Conservation (phyloP, 1,140 invertebrate genomes). For the Papilio polytes region DNA sequence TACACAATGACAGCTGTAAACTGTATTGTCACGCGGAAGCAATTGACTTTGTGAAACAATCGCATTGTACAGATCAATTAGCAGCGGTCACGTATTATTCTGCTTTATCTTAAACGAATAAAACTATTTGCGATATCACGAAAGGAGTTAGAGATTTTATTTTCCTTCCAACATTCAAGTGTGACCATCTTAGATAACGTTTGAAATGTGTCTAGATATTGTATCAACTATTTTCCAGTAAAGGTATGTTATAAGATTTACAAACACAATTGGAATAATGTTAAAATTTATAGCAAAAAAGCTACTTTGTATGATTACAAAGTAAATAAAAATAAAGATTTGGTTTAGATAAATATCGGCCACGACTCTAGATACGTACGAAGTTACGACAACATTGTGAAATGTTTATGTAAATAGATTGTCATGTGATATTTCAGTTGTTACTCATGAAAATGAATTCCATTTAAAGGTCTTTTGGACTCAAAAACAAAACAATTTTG, state of each 20-base stretch:
- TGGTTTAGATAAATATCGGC: neutral
- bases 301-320: neutral
- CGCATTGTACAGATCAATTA: slow-evolving; percentile 32
- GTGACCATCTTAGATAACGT: slow-evolving; percentile 36
- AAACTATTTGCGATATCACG: neutral
- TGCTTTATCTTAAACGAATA: slow-evolving; percentile 18
- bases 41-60: slow-evolving; percentile 29
- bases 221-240: slow-evolving; percentile 4
- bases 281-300: neutral
- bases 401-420: neutral
- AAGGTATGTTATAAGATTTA: neutral
- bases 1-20: slow-evolving; percentile 28
- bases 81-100: slow-evolving; percentile 10
- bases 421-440: slow-evolving; percentile 5
- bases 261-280: neutral
- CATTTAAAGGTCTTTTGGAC: neutral
- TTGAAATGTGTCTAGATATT: slow-evolving; percentile 32
- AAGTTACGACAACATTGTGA: slow-evolving; percentile 15
- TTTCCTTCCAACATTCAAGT: slow-evolving; percentile 21
- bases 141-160: slow-evolving; percentile 16
- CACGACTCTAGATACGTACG: slow-evolving; percentile 1
- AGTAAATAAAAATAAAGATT: neutral
- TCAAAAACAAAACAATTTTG: neutral
- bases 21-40: slow-evolving; percentile 29
- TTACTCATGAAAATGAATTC: neutral